Base-by-base conservation (phyloP, 1,140 invertebrate genomes). In the Branchinecta lindahli region DNA sequence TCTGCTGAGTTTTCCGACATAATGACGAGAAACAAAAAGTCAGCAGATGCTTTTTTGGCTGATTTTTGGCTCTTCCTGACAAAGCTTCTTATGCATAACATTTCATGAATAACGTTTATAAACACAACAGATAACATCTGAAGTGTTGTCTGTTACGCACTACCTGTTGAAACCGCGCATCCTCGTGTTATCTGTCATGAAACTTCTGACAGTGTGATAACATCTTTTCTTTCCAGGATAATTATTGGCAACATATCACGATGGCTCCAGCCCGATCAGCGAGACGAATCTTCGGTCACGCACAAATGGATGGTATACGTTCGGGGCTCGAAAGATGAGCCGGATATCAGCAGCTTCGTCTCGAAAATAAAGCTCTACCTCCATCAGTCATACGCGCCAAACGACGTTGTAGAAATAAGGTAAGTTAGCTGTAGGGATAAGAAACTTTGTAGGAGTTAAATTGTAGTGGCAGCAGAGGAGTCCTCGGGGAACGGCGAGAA, bases 251-350 rank as follows among this genome's bases (percentile, higher is more conserved):
- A 94, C 80, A 87, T 91, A 18, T 93, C 91, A 0, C 91, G 90
- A 78, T 92, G 85, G 82, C 86, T 90, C 46, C 85, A 86, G 3
- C 80, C 83, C 0, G 84, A 86, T 66, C 84, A 84, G 66, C 76
- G 84, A 8, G 82, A 85, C 33, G 85, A 88, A 61, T 12, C 52
- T 74, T 82, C 82, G 46, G 84, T 88, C n/a, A 91, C 86, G 67
- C 90, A 94, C 77, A 92, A 92, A 76, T 94, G 92, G 92, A 86
- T 92, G 79, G 84, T 94, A 67, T 94, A 94, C 80, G 85, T 94
- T 7, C 81, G 88, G 73, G 87, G 85, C 0, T 81, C 84, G 67
- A 84, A 83, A 73, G 81, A 85, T 18, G 79, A 80, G 67, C 82
- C 83, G 6, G 81, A 85, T 68, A 82, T 91, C 70, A 80, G 84